Base-by-base conservation (phyloP, 2,888 invertebrate genomes). In the Dorcus hopei region DNA sequence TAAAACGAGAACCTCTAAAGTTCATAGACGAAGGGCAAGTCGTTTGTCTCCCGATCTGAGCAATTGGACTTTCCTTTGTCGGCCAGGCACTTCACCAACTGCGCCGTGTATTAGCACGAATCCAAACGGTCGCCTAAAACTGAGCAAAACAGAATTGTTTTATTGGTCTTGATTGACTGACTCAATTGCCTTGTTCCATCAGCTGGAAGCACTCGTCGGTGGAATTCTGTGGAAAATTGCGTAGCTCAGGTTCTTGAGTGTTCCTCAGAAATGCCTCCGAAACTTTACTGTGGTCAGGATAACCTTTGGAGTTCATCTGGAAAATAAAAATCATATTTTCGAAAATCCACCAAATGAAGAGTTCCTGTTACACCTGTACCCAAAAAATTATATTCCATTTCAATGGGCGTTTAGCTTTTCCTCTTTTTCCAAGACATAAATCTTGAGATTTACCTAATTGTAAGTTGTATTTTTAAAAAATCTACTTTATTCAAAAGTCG, bases 11-110 rank as follows among this genome's bases (percentile, higher is more conserved):
- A 4, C 38, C 16, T n/a, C 16, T 50, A 58, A 45, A 58, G 54
- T 14, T 51, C 39, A 9, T 58, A 49, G 4, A 63, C 77, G 64
- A 81, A 79, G 19, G 81, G 71, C 59, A 82, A 62, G 57, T 77
- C 77, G 39, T 77, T 79, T 60, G 85, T 82, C 55, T 86, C 84
- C 90, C 90, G 90, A 69, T 91, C 90, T 16, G 88, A 88, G 69
- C 91, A 91, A 71, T 87, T 88, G 3, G 85, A 81, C 71, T 83
- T 81, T n/a, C 87, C 89, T 69, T 87, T 89, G 61, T 89, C 88
- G 0, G 86, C 83, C 67, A 90, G 78, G 68, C 91, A 91, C 62
- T 80, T 82, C 53, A 88, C 73, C 16, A 90, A 76, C 65, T 85
- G 83, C 60, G 83, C 84, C 0, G 90, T 85, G 70, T 84, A 88